Evolutionary conservation across 64 coral and sea anemone genomes (phyloP).

Genomic region (Catalaphyllia jardinei): DNA sequence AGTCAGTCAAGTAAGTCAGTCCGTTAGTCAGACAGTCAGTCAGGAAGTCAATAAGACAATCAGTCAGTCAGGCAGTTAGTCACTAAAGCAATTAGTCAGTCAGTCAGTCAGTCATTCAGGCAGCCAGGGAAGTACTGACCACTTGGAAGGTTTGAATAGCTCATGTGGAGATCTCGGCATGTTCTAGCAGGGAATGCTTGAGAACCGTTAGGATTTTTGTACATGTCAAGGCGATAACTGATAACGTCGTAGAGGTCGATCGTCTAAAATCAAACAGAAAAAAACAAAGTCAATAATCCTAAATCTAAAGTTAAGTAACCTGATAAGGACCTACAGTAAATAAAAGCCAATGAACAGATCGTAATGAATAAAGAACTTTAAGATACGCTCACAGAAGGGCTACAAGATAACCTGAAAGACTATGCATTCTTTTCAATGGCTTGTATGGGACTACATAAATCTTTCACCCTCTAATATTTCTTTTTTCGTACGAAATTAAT

Average conservation of each 20-base stretch:
- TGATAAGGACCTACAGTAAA: no score
- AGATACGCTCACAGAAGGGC: no score
- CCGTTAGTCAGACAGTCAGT: neutral
- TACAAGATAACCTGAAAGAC: no score
- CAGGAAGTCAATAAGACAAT: neutral
- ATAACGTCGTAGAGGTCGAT: constrained; percentile 40
- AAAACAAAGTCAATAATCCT: no score
- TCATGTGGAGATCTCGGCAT: constrained; percentile 68
- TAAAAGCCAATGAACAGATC: no score
- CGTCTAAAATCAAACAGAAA: neutral
- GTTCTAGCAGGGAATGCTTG: constrained; percentile 55
- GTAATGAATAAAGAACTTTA: no score
- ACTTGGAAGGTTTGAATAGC: constrained; percentile 43
- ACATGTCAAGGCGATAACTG: constrained; percentile 49
- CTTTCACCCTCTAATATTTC: no score
- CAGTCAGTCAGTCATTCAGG: no score
- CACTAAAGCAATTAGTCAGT: neutral
- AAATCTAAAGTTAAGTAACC: no score
- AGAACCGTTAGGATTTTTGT: constrained; percentile 51
- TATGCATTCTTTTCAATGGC: no score
- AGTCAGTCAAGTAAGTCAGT: neutral
- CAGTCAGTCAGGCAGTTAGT: neutral
- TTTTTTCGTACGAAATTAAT: no score
- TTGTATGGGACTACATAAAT: no score
- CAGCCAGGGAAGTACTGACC: constrained; percentile 9